Evolutionary conservation across 2,113 vertebrate species (phyloP).

Genomic region (Erinaceus europaeus): DNA sequence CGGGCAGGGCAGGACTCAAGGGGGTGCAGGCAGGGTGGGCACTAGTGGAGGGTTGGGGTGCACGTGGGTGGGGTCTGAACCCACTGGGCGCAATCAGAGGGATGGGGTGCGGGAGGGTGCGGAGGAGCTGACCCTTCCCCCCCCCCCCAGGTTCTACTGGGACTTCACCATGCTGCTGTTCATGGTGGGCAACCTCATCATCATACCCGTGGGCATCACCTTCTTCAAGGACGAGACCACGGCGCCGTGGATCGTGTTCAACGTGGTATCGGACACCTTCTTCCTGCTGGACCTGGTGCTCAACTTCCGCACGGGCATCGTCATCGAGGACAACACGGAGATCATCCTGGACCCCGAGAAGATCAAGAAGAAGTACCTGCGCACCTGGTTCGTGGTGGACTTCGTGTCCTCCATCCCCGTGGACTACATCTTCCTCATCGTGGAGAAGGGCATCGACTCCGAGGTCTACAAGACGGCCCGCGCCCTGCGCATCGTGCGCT

Average conservation of each 20-base stretch:
- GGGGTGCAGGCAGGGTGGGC: too few relatives aligned
- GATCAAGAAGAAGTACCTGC: slow-evolving; percentile 97
- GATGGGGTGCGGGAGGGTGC: too few relatives aligned
- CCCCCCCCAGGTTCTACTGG: slow-evolving; percentile 93
- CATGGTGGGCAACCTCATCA: slow-evolving; percentile 99
- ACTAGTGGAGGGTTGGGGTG: too few relatives aligned
- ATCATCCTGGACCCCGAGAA: slow-evolving; percentile 96
- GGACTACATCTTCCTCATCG: too few relatives aligned
- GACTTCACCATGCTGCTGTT: slow-evolving; percentile 99
- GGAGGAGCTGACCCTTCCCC: background rate
- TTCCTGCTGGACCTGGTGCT: slow-evolving; percentile 98
- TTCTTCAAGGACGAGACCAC: slow-evolving; percentile 99
- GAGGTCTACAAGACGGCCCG: too few relatives aligned
- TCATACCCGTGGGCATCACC: slow-evolving; percentile 98
- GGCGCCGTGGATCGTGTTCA: slow-evolving; percentile 97
- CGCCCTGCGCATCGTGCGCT: too few relatives aligned
- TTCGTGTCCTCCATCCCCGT: too few relatives aligned
- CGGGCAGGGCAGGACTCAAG: too few relatives aligned
- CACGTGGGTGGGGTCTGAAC: too few relatives aligned
- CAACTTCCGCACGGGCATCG: slow-evolving; percentile 98
- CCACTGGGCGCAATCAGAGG: too few relatives aligned
- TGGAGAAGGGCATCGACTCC: too few relatives aligned
- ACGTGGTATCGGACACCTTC: slow-evolving; percentile 98
- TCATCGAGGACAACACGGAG: slow-evolving; percentile 98
- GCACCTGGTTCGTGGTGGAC: slow-evolving; percentile 98